These are phyloP conservation scores for Orthosia cruda DNA, from an alignment of 2,888 invertebrate genomes.

Conservation along the genomic window DNA sequence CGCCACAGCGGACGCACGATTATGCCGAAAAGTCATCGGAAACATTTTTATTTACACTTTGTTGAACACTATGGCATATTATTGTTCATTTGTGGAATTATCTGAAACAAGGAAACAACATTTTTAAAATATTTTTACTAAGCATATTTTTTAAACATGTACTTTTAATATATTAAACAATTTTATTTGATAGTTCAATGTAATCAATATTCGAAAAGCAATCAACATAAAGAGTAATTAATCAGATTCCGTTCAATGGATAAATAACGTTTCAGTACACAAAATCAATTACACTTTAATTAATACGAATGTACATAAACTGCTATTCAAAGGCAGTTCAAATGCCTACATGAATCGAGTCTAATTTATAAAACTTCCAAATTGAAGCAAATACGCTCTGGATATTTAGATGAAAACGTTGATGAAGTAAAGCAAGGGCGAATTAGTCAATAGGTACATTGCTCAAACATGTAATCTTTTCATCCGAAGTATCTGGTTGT, in stretches of 20 bases:
- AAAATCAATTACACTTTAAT: conserved; percentile 29
- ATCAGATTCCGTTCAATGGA: conserved; percentile 25
- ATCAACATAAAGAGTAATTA: conserved; percentile 23
- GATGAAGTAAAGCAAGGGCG: conserved; percentile 7
- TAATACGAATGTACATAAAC: conserved; percentile 28
- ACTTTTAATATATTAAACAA: background rate
- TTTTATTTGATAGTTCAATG: background rate
- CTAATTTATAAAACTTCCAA: conserved; percentile 51
- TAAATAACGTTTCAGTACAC: conserved; percentile 11
- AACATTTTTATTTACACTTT: conserved; percentile 71
- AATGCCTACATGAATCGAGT: conserved; percentile 38
- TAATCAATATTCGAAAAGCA: conserved; percentile 7
- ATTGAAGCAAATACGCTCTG: conserved; percentile 47
- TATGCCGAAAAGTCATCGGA: conserved; percentile 77
- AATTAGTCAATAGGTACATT: conserved; percentile 19
- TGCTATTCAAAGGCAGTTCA: conserved; percentile 37
- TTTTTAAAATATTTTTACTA: background rate
- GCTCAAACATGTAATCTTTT: background rate
- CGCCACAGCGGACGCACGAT: conserved; percentile 75
- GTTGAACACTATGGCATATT: conserved; percentile 82
- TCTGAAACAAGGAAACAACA: conserved; percentile 82
- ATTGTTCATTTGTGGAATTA: conserved; percentile 66
- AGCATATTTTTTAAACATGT: background rate
- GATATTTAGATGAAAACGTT: conserved; percentile 34
- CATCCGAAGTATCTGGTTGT: background rate